Base-by-base conservation (phyloP, 2,113 vertebrate species). In the Microtus oregoni region DNA sequence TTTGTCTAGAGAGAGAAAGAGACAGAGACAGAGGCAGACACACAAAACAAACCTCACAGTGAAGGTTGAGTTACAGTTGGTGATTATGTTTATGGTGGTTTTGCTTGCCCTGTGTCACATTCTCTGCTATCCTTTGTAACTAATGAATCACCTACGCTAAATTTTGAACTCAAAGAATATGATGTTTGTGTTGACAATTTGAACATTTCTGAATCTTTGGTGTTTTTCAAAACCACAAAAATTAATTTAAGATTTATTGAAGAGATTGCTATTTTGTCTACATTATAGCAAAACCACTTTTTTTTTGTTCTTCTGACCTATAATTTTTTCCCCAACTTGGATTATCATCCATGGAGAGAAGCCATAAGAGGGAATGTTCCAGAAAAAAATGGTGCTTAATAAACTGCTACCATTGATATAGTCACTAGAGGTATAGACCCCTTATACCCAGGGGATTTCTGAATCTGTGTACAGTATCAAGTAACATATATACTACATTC, bases 151-250 rank as follows among this genome's bases (percentile, higher is more conserved):
- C 70, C 65, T 24, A 41, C 75, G 30, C 58, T 79, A 81, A 90
- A 77, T 73, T 41, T 28, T 28, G 22, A 75, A 47, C 24, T 88
- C 22, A 68, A 63, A 81, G 30, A 90, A 38, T 90, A 55, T 70
- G 55, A 24, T 88, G 30, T 38, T 90, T 3, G 50, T 81, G 32
- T 38, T 76, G 73, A 44, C 38, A 76, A 28, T 76, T 75, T 76
- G 73, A 44, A 44, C 38, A 44, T 26, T 76, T 24, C 22, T 75
- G 73, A 12, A 6, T 44, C 38, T 75, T 79, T 92, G 79, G 17
- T 50, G 61, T 87, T 76, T n/a, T 61, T 41, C 20, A 83, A 95
- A 91, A 93, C 15, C 50, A 92, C 6, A 79, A 79, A n/a, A 55
- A 76, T n/a, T 91, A 47, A 61, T 81, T 63, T 61, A 55, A 92